Base-by-base conservation (phyloP, 1,140 invertebrate genomes). In the Chironomus striatipennis region DNA sequence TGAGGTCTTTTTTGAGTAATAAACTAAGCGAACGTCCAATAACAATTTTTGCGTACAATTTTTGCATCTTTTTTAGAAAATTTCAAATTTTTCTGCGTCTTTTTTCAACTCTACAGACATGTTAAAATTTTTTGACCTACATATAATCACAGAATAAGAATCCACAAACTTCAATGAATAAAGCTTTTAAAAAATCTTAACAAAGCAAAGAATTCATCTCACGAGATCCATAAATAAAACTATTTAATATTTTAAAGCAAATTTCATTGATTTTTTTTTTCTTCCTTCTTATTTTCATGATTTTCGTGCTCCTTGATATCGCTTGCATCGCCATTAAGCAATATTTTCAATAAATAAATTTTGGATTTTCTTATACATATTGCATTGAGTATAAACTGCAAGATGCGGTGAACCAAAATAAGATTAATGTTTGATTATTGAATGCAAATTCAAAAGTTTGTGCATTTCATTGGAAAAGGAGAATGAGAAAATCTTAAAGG, bases 341-440 rank as follows among this genome's bases (percentile, higher is more conserved):
- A 34, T 34, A 34, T 5, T 2, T 34, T 57, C 47, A 57, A n/a
- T 34, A 57, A 57, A 57, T 57, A 57, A 47, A 47, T 47, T 57
- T n/a, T 57, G 15, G 47, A 34, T 34, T 34, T 1, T 5, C 5
- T 34, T 2, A 34, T 34, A 34, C 24, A 34, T 34, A 34, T 5
- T 34, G 47, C 4, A 47, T 57, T 1, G 4, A 15, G 47, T 34
- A 34, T 34, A 57, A 57, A 57, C n/a, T 57, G 8, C 47, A 15
- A 34, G 24, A 57, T 57, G 47, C 47, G 47, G 47, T 57, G 47
- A 57, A 57, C 47, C 47, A n/a, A 57, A 57, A n/a, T 10, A 57
- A 57, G 47, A 57, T 57, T 57, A 57, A 57, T 57, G 47, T 57
- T 57, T 57, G 47, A 57, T 57, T 57, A 57, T 57, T n/a, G 12